Base-by-base conservation (phyloP, 2,797 vertebrate species). In the Aviceda leuphotes region DNA sequence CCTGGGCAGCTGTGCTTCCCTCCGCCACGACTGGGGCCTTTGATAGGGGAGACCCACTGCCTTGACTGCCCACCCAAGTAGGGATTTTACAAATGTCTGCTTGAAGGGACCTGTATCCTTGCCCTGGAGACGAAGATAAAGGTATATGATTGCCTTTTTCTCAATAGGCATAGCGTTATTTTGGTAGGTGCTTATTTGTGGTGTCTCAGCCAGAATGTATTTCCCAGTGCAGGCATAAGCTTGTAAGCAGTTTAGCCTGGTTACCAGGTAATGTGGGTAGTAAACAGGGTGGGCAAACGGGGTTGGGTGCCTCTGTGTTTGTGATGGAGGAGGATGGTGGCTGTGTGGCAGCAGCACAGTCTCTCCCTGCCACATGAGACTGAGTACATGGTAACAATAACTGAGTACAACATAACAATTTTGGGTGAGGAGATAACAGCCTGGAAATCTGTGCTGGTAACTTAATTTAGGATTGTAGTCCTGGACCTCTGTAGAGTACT, bases 11-110 rank as follows among this genome's bases (percentile, higher is more conserved):
- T 44, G 37, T 65, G 19, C 50, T 79, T 70, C 43, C 33, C 3
- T 21, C 18, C 73, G 13, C 35, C 21, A 15, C 0, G 5, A 31
- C 1, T 18, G n/a, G 46, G 7, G 15, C 8, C 31, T 31, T 19
- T 9, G 11, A 11, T 3, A 52, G 11, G 28, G 21, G 18, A 71
- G 16, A 74, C 6, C 11, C 58, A 61, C 20, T 2, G 0, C 2
- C 70, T 74, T 5, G 3, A 18, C 74, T 85, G 47, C 33, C 52
- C 30, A 67, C 43, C 12, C 15, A 35, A 30, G 20, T 2, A 44
- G 20, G 37, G 39, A 8, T 54, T 41, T 86, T 47, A 37, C 7
- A 56, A 47, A 70, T 25, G 31, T 37, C 41, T 10, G 1, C 62
- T 73, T 67, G 65, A 58, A 71, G 61, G 50, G 39, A 78, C 17